A percentile compares a stretch with the other conserved stretches of the same genome.
phyloP scores from a whole-genome alignment of 2,797 vertebrate genomes.

The Natrix natrix region DNA sequence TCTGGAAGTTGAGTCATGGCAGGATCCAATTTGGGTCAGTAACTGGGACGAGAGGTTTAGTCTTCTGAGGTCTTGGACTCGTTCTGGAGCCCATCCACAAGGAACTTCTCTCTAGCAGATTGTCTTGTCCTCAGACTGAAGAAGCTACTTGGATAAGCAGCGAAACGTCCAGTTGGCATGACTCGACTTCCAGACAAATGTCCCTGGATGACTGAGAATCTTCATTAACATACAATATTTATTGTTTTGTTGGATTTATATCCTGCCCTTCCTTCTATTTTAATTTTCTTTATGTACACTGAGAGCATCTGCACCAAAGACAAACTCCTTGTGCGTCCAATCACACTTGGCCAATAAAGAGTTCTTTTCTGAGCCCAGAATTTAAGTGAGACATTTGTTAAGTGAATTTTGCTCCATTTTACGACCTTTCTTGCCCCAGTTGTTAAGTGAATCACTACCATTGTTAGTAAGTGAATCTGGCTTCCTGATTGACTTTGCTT shows the following conservation, averaged over 20 bases:
- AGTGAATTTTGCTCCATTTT: neutral
- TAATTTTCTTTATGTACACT: too few relatives aligned
- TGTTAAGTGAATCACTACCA: neutral
- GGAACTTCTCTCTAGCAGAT: neutral
- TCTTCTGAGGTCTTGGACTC: neutral
- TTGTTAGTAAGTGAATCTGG: neutral
- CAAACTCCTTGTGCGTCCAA: too few relatives aligned
- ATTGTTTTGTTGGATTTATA: neutral
- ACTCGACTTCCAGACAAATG: neutral
- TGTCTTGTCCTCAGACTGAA: neutral
- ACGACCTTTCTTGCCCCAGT: neutral
- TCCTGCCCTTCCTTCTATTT: neutral
- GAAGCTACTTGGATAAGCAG: neutral
- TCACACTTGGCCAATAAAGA: too few relatives aligned
- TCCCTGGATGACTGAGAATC: neutral
- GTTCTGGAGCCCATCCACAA: neutral
- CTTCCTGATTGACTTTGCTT: neutral
- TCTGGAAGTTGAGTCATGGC: neutral
- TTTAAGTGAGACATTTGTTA: neutral
- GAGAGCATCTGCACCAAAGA: too few relatives aligned
- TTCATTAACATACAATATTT: neutral
- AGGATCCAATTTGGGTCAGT: neutral
- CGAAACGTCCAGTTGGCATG: neutral
- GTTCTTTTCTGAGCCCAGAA: neutral
- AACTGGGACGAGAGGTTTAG: neutral